Conservation (phyloP, 2,888 invertebrate genomes). For the Hydraecia micacea region DNA sequence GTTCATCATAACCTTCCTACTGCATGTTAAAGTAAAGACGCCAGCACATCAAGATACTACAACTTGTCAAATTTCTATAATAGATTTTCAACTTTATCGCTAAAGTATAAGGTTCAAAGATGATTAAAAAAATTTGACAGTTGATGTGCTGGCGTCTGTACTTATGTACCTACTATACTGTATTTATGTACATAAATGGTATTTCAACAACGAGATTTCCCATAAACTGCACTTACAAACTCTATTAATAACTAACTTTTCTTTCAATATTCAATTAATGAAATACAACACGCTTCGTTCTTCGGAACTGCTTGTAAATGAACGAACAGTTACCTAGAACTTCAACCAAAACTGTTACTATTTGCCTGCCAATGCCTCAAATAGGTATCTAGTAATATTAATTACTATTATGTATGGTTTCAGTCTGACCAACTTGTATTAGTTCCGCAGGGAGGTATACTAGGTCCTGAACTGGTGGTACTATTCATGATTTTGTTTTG, state of each 20-base stretch:
- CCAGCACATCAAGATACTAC: too few relatives aligned
- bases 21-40: too few relatives aligned
- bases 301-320: conserved; percentile 9
- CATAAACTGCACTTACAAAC: background rate
- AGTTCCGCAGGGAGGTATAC: conserved; percentile 7
- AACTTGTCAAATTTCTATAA: too few relatives aligned
- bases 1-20: background rate
- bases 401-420: conserved; percentile 10
- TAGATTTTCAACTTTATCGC: too few relatives aligned
- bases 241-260: background rate
- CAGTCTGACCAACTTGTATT: background rate
- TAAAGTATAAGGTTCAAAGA: too few relatives aligned
- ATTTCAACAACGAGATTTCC: background rate
- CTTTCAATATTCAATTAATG: background rate
- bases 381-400: conserved; percentile 9
- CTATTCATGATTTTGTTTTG: background rate
- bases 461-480: background rate
- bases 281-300: background rate
- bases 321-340: background rate
- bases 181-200: too few relatives aligned
- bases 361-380: conserved; percentile 10
- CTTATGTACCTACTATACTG: too few relatives aligned
- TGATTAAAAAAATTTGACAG: too few relatives aligned
- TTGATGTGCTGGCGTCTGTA: too few relatives aligned
- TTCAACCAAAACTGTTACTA: background rate